These are phyloP conservation scores for Drosophila histrio DNA, from an alignment of 2,888 invertebrate species.

Conservation along the genomic window DNA sequence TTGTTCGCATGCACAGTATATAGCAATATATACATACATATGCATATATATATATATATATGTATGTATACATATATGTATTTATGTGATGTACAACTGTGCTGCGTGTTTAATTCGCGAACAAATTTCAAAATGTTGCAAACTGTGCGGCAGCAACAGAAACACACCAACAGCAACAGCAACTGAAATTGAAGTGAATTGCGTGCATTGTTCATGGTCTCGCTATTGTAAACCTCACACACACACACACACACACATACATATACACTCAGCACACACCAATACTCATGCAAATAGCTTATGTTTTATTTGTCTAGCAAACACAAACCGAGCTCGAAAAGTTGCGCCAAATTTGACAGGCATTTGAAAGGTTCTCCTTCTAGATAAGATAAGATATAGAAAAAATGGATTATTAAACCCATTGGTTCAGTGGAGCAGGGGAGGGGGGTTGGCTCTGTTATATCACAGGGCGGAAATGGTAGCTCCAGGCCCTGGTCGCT, in stretches of 20 bases:
- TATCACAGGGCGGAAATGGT: conserved; percentile 32
- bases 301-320: conserved; percentile 27
- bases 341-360: conserved; percentile 26
- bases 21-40: conserved; percentile 1
- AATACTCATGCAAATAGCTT: conserved; percentile 19
- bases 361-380: conserved; percentile 12
- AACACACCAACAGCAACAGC: conserved; percentile 27
- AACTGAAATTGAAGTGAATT: conserved; percentile 65
- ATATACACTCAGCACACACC: neutral
- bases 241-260: conserved; percentile 8
- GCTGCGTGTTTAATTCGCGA: conserved; percentile 74
- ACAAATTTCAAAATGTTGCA: conserved; percentile 65
- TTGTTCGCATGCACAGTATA: conserved; percentile 52
- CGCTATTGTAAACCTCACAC: conserved; percentile 39
- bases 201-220: conserved; percentile 66
- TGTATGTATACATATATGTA: neutral
- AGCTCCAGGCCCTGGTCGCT: conserved; percentile 4
- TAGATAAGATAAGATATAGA: conserved; percentile 53
- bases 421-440: neutral
- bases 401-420: conserved; percentile 5
- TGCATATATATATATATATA: neutral
- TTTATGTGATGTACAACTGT: conserved; percentile 1
- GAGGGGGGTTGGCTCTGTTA: neutral
- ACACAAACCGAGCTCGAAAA: conserved; percentile 26
- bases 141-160: conserved; percentile 50